These are phyloP conservation scores for Athene noctua DNA, from an alignment of 2,113 vertebrate species.

Conservation along the genomic window DNA sequence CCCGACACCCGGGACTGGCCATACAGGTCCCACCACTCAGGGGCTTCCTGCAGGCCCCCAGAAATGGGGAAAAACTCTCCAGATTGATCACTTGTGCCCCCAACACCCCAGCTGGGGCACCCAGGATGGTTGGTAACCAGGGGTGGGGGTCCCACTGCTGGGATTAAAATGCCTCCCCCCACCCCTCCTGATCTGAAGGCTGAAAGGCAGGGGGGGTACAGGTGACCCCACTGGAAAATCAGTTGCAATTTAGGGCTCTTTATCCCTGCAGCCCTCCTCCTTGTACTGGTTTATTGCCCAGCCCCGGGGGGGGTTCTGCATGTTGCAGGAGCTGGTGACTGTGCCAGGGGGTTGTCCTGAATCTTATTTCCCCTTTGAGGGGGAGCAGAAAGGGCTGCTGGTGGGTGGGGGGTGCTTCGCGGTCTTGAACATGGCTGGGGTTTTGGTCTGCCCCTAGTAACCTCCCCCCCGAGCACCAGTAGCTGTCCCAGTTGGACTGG, in stretches of 20 bases:
- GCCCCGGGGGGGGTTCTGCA: accelerated
- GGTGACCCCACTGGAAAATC: too few relatives aligned
- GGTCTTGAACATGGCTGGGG: neutral
- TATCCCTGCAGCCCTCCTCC: neutral
- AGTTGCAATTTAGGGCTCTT: neutral
- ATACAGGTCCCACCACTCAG: neutral
- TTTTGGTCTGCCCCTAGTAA: neutral
- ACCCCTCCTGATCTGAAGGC: too few relatives aligned
- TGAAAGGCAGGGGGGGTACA: neutral
- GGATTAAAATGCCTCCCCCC: neutral
- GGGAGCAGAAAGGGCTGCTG: neutral
- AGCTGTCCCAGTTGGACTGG: neutral
- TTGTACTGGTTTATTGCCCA: accelerated
- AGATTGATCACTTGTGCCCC: neutral
- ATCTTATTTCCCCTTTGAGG: neutral
- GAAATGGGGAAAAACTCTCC: neutral
- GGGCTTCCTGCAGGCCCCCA: neutral
- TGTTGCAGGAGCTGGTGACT: neutral
- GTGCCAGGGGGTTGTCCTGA: neutral
- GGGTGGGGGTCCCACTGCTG: neutral
- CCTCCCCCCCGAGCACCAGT: neutral
- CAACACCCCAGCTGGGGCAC: neutral
- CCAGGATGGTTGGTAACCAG: too few relatives aligned
- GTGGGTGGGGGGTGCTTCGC: too few relatives aligned
- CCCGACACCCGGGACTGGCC: accelerated